Evolutionary conservation across 1,140 invertebrate species (phyloP).

Genomic region (Conopomorpha cramerella): DNA sequence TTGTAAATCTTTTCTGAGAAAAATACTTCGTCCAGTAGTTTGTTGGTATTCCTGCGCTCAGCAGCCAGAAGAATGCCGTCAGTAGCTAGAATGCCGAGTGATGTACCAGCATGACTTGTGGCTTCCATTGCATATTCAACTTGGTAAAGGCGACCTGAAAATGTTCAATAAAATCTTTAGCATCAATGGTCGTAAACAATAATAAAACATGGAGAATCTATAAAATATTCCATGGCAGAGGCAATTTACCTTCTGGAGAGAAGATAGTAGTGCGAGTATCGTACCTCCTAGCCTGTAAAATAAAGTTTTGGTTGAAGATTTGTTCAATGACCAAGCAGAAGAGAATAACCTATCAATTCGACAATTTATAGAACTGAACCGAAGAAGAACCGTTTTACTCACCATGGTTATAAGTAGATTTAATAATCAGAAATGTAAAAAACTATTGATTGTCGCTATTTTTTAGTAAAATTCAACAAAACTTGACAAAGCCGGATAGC

Average conservation of each 20-base stretch:
- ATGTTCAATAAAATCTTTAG: constrained; percentile 13
- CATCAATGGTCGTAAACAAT: constrained; percentile 2
- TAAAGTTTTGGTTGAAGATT: constrained; percentile 15
- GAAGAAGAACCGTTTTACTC: neutral
- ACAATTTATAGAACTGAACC: constrained; percentile 7
- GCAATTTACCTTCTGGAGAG: constrained; percentile 98
- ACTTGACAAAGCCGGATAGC: too few species aligned
- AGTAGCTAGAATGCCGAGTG: constrained; percentile 92
- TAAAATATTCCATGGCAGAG: neutral
- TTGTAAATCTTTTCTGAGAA: constrained; percentile 99
- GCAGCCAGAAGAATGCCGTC: constrained; percentile 97
- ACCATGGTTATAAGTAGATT: constrained; percentile 1
- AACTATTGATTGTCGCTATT: too few species aligned
- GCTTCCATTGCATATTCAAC: constrained; percentile 99
- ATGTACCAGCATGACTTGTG: constrained; percentile 98
- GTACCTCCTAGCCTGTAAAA: constrained; percentile 91
- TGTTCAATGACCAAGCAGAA: constrained; percentile 47
- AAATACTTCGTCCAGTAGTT: constrained; percentile 95
- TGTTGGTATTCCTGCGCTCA: constrained; percentile 96
- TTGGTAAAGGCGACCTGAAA: constrained; percentile 93
- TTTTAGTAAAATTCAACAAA: too few species aligned
- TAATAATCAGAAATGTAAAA: too few species aligned
- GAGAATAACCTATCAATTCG: constrained; percentile 29
- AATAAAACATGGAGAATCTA: neutral
- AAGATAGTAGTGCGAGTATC: constrained; percentile 99